Percentiles rank a stretch among this genome's conserved stretches.
Conservation (phyloP, 2,113 vertebrate genomes). For the Tachuris rubrigastra region DNA sequence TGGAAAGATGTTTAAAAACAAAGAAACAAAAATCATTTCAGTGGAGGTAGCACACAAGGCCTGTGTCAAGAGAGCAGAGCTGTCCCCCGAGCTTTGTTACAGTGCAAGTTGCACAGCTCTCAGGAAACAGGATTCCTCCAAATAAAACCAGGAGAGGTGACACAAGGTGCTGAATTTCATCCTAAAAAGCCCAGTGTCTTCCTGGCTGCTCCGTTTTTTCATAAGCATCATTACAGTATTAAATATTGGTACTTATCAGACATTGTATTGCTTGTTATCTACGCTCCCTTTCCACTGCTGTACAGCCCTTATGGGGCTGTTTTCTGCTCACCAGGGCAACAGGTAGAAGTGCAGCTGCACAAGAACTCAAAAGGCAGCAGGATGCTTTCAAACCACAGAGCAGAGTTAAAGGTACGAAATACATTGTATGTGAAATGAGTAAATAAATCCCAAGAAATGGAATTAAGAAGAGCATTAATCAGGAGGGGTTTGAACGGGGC, state of each 20-base stretch:
- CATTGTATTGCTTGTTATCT: no score
- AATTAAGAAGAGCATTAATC: slow-evolving; percentile 69
- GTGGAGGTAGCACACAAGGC: neutral
- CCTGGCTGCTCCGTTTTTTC: fast-evolving
- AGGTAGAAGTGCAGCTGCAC: neutral
- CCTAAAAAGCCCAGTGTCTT: neutral
- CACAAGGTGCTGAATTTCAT: neutral
- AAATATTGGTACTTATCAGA: neutral
- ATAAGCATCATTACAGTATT: neutral
- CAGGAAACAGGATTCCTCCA: neutral
- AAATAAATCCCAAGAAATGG: slow-evolving; percentile 69
- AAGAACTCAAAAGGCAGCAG: neutral
- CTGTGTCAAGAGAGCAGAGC: neutral
- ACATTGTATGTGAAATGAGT: slow-evolving; percentile 42
- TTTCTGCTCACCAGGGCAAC: neutral
- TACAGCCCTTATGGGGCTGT: neutral
- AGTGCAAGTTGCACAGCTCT: neutral
- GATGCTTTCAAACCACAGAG: neutral
- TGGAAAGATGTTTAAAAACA: neutral
- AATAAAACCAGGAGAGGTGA: neutral
- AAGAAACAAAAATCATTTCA: neutral
- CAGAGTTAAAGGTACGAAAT: neutral
- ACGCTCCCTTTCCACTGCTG: neutral
- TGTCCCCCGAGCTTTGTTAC: neutral
- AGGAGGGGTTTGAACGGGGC: slow-evolving; percentile 35